A percentile compares a stretch with the other conserved stretches of the same genome.
Evolutionary conservation across 2,888 invertebrate genomes (phyloP).

Genomic region (Schrankia costaestrigalis): DNA sequence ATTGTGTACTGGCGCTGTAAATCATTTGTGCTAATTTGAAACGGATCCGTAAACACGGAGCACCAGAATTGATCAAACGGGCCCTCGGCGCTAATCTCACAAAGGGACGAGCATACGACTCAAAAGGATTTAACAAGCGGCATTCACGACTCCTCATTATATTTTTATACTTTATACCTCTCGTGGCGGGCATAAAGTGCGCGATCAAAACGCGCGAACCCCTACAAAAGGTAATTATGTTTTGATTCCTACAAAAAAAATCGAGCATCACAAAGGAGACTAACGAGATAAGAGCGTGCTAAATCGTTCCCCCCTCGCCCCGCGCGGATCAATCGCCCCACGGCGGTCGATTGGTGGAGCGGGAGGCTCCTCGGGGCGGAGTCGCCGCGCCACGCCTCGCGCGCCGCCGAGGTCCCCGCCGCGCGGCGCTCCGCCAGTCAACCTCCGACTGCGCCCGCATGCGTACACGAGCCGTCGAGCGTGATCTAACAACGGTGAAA

Average conservation of each 20-base stretch:
- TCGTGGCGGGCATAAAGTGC: constrained; percentile 70
- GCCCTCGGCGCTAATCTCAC: constrained; percentile 63
- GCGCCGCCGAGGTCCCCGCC: constrained; percentile 47
- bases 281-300: constrained; percentile 81
- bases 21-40: constrained; percentile 74
- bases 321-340: constrained; percentile 72
- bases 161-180: constrained; percentile 79
- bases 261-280: constrained; percentile 79
- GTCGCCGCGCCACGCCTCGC: constrained; percentile 29
- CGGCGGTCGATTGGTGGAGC: constrained; percentile 74
- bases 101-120: constrained; percentile 65
- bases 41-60: constrained; percentile 62
- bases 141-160: constrained; percentile 76
- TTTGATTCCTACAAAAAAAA: constrained; percentile 80
- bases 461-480: constrained; percentile 73
- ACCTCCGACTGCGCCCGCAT: constrained; percentile 75
- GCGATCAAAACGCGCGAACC: constrained; percentile 79
- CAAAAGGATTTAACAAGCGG: constrained; percentile 80
- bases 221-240: constrained; percentile 81
- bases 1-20: constrained; percentile 58
- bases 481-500: constrained; percentile 51
- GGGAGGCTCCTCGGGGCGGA: constrained; percentile 40
- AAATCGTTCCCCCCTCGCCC: constrained; percentile 73
- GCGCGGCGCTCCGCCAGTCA: constrained; percentile 64
- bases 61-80: constrained; percentile 52